These are phyloP conservation scores for Hydropotes inermis DNA, from an alignment of 2,113 vertebrate genomes.

Conservation along the genomic window DNA sequence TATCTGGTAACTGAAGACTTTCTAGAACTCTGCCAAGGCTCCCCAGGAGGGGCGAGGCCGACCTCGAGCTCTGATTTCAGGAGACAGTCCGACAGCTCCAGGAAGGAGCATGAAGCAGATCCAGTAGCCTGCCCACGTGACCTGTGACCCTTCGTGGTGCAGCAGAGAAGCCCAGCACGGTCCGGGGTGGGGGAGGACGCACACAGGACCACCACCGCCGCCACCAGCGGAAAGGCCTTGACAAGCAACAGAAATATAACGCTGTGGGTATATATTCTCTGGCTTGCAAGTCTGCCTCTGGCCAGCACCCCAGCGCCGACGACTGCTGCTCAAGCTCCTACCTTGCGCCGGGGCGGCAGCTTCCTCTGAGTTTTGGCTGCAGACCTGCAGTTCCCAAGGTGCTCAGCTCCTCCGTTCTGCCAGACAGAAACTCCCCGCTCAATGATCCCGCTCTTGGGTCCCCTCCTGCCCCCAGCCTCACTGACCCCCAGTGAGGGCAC, in stretches of 20 bases:
- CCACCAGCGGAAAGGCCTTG: conserved; percentile 52
- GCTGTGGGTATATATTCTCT: conserved; percentile 68
- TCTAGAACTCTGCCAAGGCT: conserved; percentile 22
- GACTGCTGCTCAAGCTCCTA: conserved; percentile 72
- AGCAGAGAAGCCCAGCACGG: conserved; percentile 63
- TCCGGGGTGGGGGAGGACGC: conserved; percentile 5
- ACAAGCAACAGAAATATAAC: conserved; percentile 77
- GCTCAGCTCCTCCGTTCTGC: conserved; percentile 83
- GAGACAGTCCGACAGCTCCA: conserved; percentile 57
- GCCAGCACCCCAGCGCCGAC: conserved; percentile 74
- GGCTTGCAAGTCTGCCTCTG: conserved; percentile 66
- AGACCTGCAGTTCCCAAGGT: conserved; percentile 81
- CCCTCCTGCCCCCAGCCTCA: background rate
- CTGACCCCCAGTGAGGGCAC: background rate
- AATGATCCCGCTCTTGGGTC: conserved; percentile 50
- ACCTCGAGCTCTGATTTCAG: background rate
- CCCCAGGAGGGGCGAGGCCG: background rate
- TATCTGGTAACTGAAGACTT: background rate
- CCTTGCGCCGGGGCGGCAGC: conserved; percentile 80
- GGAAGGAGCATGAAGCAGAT: conserved; percentile 31
- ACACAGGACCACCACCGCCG: conserved; percentile 36
- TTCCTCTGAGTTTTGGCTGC: conserved; percentile 83
- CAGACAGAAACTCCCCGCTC: conserved; percentile 84
- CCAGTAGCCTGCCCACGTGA: conserved; percentile 56
- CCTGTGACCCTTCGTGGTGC: conserved; percentile 17